Evolutionary conservation across 1,140 invertebrate species (phyloP), one percentile per base, ranked within the genome.

Genomic region (Drosophila ambigua): DNA sequence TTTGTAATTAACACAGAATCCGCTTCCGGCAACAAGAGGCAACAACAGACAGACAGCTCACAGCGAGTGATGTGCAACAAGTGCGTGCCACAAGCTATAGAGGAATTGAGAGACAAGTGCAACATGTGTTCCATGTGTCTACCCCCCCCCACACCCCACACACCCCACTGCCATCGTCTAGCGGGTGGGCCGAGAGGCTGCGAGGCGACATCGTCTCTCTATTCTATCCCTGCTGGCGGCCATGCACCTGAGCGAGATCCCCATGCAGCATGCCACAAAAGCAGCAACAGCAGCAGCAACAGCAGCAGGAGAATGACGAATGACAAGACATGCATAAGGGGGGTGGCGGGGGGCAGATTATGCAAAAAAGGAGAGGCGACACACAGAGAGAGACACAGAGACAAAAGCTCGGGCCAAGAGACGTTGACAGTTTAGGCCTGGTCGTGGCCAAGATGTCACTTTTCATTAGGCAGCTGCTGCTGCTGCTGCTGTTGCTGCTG

Each of bases 401-500:
- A 71, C 66, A 71, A 69, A 71, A 75, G 57, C 52, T 16, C 39
- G 59, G 76, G 72, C 75, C 68, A 71, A 66, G 72, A 80, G 78
- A 87, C 83, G 83, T 88, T 88, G 83, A 88, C 83, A 88, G 83
- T 88, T 88, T 83, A 78, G 83, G 83, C 83, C 84, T 77, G 67
- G 79, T 75, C 79, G 65, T 87, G 81, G 81, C 77, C 82, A 84
- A 84, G 82, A 90, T 91, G 90, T 91, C 90, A 91, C 90, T 85
- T 91, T 91, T 88, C 82, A 91, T 91, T 91, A 91, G 73, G 79
- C 83, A 88, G 75, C 74, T 61, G 55, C 31, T 73, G 53, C 5
- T 15, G 60, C 2, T 57, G 71, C 20, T 54, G 76, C 51, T 73
- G 68, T 44, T 57, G 28, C n/a, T 57, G 28, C n/a, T 45, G 72